Conservation (phyloP, 2,113 vertebrate species). For the Chascanopsetta lugubris region DNA sequence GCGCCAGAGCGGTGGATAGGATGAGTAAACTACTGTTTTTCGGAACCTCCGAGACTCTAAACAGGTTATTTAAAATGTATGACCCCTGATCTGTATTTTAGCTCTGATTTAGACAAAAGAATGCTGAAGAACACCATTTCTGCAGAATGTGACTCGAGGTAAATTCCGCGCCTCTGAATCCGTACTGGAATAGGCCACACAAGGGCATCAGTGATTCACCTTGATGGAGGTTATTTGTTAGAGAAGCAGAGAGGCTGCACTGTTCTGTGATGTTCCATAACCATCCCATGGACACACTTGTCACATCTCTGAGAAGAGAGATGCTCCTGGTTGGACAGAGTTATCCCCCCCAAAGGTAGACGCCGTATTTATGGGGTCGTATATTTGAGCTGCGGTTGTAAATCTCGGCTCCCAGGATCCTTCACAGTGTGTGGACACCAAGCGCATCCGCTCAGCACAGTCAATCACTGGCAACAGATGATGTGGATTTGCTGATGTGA, state of each 20-base stretch:
- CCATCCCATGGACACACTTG: conserved; percentile 17
- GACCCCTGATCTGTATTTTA: too few species aligned
- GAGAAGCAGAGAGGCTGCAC: background rate
- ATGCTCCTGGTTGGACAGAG: conserved; percentile 38
- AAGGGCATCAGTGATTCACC: background rate
- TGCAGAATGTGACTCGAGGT: too few species aligned
- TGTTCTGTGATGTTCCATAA: conserved; percentile 21
- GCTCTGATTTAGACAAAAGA: too few species aligned
- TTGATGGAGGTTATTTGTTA: conserved; percentile 7
- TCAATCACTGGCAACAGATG: conserved; percentile 46
- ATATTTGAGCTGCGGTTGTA: conserved; percentile 48
- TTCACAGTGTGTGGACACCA: conserved; percentile 24
- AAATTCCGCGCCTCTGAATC: background rate
- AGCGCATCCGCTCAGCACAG: conserved; percentile 31
- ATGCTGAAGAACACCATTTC: too few species aligned
- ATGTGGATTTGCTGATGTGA: conserved; percentile 43
- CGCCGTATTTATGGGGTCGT: conserved; percentile 52
- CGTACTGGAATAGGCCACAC: background rate
- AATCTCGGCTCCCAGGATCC: conserved; percentile 44
- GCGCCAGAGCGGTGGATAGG: too few species aligned
- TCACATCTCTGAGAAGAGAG: conserved; percentile 23
- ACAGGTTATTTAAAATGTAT: too few species aligned
- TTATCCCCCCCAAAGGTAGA: conserved; percentile 55
- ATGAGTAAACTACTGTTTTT: too few species aligned
- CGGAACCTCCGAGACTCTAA: too few species aligned